These are phyloP conservation scores for Phallusia fumigata DNA, from an alignment of 23 tunicate genomes.

Conservation along the genomic window DNA sequence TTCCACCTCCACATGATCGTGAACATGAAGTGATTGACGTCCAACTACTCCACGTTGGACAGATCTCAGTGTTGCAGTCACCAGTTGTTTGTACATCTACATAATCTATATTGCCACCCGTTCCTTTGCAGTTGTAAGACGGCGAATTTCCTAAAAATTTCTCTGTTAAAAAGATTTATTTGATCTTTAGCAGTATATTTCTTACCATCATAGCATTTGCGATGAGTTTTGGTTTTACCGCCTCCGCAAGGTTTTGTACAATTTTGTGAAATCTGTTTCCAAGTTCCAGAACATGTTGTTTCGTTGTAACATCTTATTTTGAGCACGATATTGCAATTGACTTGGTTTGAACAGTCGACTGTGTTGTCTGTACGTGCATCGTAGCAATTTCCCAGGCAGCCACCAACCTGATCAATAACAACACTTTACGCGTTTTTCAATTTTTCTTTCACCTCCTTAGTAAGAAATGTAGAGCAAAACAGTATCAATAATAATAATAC, in stretches of 20 bases:
- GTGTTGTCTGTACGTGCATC: background rate
- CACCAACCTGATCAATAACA: too few relatives aligned
- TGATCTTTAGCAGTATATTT: too few relatives aligned
- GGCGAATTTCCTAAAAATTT: background rate
- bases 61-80: conserved; percentile 19
- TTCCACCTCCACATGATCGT: background rate
- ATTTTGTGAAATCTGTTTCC: background rate
- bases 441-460: too few relatives aligned
- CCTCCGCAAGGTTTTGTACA: conserved; percentile 11
- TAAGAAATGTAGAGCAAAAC: too few relatives aligned
- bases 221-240: background rate
- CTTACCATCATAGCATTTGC: background rate
- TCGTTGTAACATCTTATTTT: conserved; percentile 14
- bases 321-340: background rate
- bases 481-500: too few relatives aligned
- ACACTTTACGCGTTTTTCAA: too few relatives aligned
- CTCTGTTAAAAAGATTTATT: too few relatives aligned
- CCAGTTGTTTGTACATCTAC: background rate
- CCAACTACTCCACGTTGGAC: conserved; percentile 27
- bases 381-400: conserved; percentile 9
- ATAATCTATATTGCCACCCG: background rate
- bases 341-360: background rate
- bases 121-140: conserved; percentile 19
- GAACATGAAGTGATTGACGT: conserved; percentile 2
- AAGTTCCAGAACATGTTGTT: background rate